Evolutionary conservation across 2,888 invertebrate species (phyloP).

Genomic region (Caenorhabditis japonica): DNA sequence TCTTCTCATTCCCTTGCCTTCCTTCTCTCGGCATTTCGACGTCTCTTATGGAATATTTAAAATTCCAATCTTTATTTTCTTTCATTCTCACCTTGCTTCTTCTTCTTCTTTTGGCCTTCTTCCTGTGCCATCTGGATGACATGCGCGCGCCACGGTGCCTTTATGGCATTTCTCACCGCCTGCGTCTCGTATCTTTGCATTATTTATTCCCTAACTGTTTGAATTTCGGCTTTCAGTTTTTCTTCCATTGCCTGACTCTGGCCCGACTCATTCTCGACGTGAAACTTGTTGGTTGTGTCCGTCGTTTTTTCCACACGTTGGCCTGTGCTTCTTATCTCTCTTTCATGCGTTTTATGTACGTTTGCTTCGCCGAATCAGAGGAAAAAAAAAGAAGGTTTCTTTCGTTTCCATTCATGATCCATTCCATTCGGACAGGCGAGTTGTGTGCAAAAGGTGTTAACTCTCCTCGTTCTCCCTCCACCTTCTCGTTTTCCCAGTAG

Average conservation of each 20-base stretch:
- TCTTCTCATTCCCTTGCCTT: slow-evolving; percentile 3
- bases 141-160: slow-evolving; percentile 42
- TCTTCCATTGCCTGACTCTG: background rate
- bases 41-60: slow-evolving; percentile 12
- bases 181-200: slow-evolving; percentile 23
- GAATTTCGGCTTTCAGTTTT: slow-evolving; percentile 40
- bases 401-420: too few species aligned
- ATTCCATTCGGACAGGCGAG: too few species aligned
- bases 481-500: slow-evolving; percentile 2
- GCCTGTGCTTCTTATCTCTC: slow-evolving; percentile 1
- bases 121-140: slow-evolving; percentile 48
- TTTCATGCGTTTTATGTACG: too few species aligned
- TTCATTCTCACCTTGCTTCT: slow-evolving; percentile 7
- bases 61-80: slow-evolving; percentile 9
- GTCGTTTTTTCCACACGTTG: slow-evolving; percentile 8
- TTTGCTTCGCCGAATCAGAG: too few species aligned
- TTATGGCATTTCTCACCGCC: slow-evolving; percentile 26
- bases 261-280: slow-evolving; percentile 18
- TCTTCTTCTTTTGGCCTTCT: too few species aligned
- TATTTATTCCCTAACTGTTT: slow-evolving; percentile 28
- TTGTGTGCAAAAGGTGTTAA: slow-evolving; percentile 56
- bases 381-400: too few species aligned
- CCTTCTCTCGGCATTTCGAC: too few species aligned
- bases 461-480: slow-evolving; percentile 5
- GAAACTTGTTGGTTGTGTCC: slow-evolving; percentile 29